These are phyloP conservation scores for Eriosoma lanigerum DNA, from an alignment of 1,140 invertebrate species.

Conservation along the genomic window DNA sequence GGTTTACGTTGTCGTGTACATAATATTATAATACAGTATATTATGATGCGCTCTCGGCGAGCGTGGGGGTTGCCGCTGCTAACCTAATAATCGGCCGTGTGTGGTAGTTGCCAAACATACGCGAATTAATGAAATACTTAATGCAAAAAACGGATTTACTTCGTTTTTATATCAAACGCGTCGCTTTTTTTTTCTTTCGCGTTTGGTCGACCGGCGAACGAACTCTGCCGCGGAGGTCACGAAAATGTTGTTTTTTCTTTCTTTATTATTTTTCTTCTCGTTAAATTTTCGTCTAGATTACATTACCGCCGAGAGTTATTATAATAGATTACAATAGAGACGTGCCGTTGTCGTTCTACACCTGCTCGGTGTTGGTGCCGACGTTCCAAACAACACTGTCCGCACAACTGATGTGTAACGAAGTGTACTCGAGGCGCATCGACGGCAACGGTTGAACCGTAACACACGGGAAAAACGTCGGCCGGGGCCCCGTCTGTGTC, in stretches of 20 bases:
- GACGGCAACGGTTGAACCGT: slow-evolving; percentile 22
- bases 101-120: background rate
- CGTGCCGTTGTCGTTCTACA: background rate
- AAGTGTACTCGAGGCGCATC: slow-evolving; percentile 19
- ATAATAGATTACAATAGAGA: background rate
- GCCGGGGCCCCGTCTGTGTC: background rate
- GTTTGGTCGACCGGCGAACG: background rate
- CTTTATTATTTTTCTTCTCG: no score
- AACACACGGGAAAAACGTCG: background rate
- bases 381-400: background rate
- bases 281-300: no score
- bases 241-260: background rate
- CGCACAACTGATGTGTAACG: slow-evolving; percentile 6
- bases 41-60: background rate
- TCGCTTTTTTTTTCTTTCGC: background rate
- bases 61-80: background rate
- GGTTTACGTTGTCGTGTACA: no score
- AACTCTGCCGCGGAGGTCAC: background rate
- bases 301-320: background rate
- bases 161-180: background rate
- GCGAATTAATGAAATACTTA: no score
- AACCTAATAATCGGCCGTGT: background rate
- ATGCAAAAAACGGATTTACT: no score
- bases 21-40: no score
- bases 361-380: background rate